A percentile compares a stretch with the other conserved stretches of the same genome.
Conservation (phyloP, 2,113 vertebrate species). For the Zeus faber region DNA sequence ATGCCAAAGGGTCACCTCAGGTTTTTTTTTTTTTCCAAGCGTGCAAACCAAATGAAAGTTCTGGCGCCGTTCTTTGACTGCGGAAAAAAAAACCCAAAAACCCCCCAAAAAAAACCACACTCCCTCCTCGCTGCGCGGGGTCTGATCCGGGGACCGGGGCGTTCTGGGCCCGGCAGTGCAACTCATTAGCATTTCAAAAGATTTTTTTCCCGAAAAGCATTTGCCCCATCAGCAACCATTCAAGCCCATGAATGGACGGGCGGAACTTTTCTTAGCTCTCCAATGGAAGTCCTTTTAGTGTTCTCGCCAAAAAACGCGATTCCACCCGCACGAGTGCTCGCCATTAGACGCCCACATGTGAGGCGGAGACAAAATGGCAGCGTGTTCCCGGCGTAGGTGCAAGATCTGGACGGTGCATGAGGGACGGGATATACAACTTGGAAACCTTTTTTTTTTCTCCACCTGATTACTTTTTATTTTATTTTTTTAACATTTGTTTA, state of each 20-base stretch:
- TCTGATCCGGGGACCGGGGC: constrained; percentile 31
- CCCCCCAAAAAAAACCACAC: too few relatives aligned
- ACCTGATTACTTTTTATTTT: too few relatives aligned
- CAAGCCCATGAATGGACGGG: constrained; percentile 42
- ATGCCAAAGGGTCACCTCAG: too few relatives aligned
- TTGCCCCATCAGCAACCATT: constrained; percentile 46
- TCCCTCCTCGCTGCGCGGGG: too few relatives aligned
- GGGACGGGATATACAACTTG: too few relatives aligned
- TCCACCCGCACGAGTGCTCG: constrained; percentile 17
- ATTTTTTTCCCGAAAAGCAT: constrained; percentile 29
- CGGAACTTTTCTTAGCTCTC: constrained; percentile 36
- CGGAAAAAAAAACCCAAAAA: too few relatives aligned
- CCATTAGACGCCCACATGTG: constrained; percentile 5
- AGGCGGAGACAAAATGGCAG: constrained; percentile 14
- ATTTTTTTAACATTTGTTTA: too few relatives aligned
- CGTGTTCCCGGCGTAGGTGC: constrained; percentile 2
- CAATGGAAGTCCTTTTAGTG: constrained; percentile 33
- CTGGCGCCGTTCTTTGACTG: too few relatives aligned
- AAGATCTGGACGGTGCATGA: too few relatives aligned
- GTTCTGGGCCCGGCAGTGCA: constrained; percentile 32
- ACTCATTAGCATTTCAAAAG: constrained; percentile 54
- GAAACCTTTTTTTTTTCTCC: too few relatives aligned
- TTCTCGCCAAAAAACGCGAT: constrained; percentile 26
- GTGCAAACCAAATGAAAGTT: too few relatives aligned
- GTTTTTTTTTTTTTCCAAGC: too few relatives aligned